These are phyloP conservation scores for Zelostemma sp. DNA, from an alignment of 1,140 invertebrate species.

Conservation along the genomic window DNA sequence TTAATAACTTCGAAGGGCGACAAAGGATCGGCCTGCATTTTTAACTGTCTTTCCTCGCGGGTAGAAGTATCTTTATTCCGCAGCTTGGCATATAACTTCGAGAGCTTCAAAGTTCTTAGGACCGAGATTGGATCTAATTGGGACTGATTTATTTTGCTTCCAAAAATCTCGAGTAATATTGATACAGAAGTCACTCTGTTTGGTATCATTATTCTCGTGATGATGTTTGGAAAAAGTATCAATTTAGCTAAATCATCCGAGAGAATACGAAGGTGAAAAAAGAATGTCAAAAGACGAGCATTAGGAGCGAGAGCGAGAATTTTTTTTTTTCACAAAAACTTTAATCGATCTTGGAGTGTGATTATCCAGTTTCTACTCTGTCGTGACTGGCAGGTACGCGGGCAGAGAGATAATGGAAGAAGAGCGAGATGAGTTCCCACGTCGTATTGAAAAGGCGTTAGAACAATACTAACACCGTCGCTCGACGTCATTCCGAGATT, in stretches of 20 bases:
- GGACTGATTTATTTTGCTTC: no score
- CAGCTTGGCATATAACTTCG: not conserved
- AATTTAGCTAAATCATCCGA: no score
- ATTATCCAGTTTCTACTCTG: slow-evolving; percentile 45
- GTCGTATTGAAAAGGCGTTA: slow-evolving; percentile 53
- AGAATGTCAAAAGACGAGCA: slow-evolving; percentile 3
- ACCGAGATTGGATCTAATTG: no score
- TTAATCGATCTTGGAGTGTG: slow-evolving; percentile 41
- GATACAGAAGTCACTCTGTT: no score
- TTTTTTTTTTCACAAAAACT: slow-evolving; percentile 31
- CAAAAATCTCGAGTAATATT: no score
- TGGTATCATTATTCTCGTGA: no score
- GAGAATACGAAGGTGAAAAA: no score
- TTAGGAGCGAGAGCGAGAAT: slow-evolving; percentile 24
- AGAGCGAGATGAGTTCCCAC: slow-evolving; percentile 51
- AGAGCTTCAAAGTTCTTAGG: no score
- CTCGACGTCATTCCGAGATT: slow-evolving; percentile 61
- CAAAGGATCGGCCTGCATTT: not conserved
- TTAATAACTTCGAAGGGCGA: slow-evolving; percentile 8
- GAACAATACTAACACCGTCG: slow-evolving; percentile 58
- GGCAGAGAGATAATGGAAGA: slow-evolving; percentile 46
- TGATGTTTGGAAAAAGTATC: no score
- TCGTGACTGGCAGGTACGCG: slow-evolving; percentile 44
- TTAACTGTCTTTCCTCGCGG: not conserved
- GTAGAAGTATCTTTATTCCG: not conserved